Base-by-base conservation (phyloP, 1,140 invertebrate species). In the Zaprionus tsacasi region DNA sequence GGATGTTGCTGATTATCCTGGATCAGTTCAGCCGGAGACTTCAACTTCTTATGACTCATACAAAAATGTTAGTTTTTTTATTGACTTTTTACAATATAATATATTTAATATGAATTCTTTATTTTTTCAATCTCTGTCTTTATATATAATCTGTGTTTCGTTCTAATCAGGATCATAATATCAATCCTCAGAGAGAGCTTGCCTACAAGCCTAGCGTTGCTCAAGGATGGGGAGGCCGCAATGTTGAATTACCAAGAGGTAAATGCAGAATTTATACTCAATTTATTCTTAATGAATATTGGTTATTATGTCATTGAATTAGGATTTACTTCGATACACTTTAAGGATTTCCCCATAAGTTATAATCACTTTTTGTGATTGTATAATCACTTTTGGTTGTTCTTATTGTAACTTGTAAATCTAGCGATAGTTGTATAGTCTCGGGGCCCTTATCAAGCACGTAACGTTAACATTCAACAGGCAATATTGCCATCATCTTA, bases 171-270 rank as follows among this genome's bases (percentile, higher is more conserved):
- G n/a, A 33, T 56, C 77, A 59, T 15, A 21, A 33, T 35, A 65
- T 60, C 48, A 92, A 91, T 67, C 76, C 79, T 1, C 81, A 82
- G 69, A 72, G 92, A 13, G 91, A 87, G 33, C 73, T 92, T 6
- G 92, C 92, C 5, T 94, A 94, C 68, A 94, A 93, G 73, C 93
- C 94, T 33, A 93, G 91, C 63, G 78, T 94, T 52, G 94, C 94
- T 1, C 92, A 93, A 74, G 93, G 93, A 36, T 94, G 94, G 94
- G 93, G 93, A 69, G 85, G 93, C 36, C 91, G 79, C 0, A 72
- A 71, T 61, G 77, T 91, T 55, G 72, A 79, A 50, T 63, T 92
- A 52, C 92, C 92, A 15, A 91, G 65, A 82, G 92, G 92, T 92
- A 78, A 79, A 7, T 50, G 21, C 17, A 50, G 10, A 50, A 0